phyloP scores from a whole-genome alignment of 2,888 invertebrate species.

The Dugesia japonica region DNA sequence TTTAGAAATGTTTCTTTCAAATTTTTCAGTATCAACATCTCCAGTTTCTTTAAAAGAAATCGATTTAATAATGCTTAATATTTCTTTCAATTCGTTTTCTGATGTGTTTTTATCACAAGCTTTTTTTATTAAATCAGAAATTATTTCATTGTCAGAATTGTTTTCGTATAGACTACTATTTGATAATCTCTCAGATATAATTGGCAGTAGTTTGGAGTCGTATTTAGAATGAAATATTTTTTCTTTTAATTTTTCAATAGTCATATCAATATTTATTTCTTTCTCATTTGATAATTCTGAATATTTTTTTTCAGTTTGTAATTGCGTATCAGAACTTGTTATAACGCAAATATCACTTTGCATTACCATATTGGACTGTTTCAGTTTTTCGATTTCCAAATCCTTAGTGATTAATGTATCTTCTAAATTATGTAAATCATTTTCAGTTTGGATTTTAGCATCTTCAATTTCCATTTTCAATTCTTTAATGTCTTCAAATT shows the following conservation, averaged over 20 bases:
- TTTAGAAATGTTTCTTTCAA: too few relatives aligned
- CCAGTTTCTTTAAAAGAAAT: background rate
- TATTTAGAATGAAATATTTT: background rate
- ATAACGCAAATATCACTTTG: too few relatives aligned
- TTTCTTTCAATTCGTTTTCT: background rate
- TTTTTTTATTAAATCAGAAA: background rate
- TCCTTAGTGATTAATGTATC: background rate
- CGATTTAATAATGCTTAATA: background rate
- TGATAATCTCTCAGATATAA: background rate
- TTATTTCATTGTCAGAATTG: background rate
- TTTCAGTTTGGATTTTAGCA: slow-evolving; percentile 1
- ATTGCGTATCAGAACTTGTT: too few relatives aligned
- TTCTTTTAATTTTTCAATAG: background rate
- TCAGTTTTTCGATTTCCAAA: background rate
- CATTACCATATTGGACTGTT: background rate
- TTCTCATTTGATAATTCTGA: background rate
- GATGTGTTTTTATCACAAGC: background rate
- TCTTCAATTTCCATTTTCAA: background rate
- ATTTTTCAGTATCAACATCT: background rate
- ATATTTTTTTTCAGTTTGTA: too few relatives aligned
- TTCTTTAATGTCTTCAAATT: background rate
- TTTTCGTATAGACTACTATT: background rate
- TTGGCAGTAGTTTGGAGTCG: background rate
- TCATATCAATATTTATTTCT: background rate
- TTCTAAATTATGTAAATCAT: background rate